Evolutionary conservation across 2,113 vertebrate species (phyloP), one percentile per base, ranked within the genome.

Genomic region (Nestor notabilis): DNA sequence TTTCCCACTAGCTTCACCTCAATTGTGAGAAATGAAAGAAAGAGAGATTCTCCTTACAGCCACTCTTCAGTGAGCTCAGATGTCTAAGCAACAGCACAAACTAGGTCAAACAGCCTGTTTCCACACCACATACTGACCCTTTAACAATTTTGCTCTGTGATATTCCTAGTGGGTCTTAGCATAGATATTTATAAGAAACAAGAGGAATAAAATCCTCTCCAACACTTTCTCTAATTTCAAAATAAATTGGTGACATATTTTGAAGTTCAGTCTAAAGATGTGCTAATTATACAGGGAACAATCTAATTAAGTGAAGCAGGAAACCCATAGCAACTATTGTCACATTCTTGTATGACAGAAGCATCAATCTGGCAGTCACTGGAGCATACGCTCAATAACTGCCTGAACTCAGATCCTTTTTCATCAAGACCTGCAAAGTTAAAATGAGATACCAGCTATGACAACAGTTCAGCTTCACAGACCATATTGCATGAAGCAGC

Each of bases 251-350:
- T 97, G 93, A 96, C 80, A 87, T 83, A 91, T 94, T 82, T 90
- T 96, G 93, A 82, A 96, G 94, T 95, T 97, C 96, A 98, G 79
- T 94, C 96, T 95, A 90, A 97, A 95, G 96, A 93, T 69, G 93
- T 95, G 93, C 91, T 97, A 97, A 98, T 97, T 98, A 97, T 98
- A 96, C 95, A 94, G 95, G 74, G 88, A 94, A 93, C 96, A 96
- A 98, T 87, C 95, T 86, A 98, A 97, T 98, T 98, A 98, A 97
- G 87, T 0, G 16, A 95, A 92, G 95, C 94, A 90, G 94, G 88
- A 97, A 98, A 96, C 92, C 93, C 94, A 97, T 97, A 94, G 92
- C 79, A 97, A 94, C 97, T 97, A 97, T 95, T 98, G 96, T 97
- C 95, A 93, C 76, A 93, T 95, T 97, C 93, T 87, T 97, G 66